Conservation (phyloP, 2,888 invertebrate species). For the Apocheima hispidaria region DNA sequence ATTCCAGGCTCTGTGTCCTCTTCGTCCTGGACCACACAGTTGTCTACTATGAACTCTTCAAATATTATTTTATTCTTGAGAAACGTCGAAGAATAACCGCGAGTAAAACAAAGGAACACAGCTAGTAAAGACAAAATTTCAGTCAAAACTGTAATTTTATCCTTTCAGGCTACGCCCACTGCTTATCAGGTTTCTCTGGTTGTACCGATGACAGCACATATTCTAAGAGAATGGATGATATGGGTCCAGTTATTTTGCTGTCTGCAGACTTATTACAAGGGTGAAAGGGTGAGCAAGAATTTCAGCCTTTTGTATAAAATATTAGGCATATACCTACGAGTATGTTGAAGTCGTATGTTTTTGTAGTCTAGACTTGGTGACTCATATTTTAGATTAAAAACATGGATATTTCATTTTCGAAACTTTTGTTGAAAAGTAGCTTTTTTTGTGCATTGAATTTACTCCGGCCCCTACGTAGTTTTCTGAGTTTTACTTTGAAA, state of each 20-base stretch:
- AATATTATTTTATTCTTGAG: too few species aligned
- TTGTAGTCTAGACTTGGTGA: slow-evolving; percentile 10
- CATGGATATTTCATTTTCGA: background rate
- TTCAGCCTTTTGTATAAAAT: background rate
- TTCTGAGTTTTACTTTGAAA: too few species aligned
- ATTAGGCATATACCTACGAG: background rate
- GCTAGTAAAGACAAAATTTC: background rate
- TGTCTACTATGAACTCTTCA: too few species aligned
- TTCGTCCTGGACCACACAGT: too few species aligned
- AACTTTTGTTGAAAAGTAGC: too few species aligned
- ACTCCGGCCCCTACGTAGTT: too few species aligned
- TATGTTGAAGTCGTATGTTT: background rate
- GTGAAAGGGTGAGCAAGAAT: background rate
- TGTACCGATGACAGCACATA: slow-evolving; percentile 11
- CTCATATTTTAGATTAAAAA: background rate
- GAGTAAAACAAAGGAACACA: background rate
- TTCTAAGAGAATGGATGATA: slow-evolving; percentile 6
- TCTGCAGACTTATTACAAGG: too few species aligned
- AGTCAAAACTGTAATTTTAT: background rate
- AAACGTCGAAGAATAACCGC: background rate
- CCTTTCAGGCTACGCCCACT: background rate
- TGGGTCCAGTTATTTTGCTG: slow-evolving; percentile 10
- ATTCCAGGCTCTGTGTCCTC: too few species aligned
- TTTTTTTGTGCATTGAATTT: too few species aligned
- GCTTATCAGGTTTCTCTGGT: slow-evolving; percentile 2